phyloP scores from a whole-genome alignment of 2,113 vertebrate genomes.

The Tamias sibiricus region DNA sequence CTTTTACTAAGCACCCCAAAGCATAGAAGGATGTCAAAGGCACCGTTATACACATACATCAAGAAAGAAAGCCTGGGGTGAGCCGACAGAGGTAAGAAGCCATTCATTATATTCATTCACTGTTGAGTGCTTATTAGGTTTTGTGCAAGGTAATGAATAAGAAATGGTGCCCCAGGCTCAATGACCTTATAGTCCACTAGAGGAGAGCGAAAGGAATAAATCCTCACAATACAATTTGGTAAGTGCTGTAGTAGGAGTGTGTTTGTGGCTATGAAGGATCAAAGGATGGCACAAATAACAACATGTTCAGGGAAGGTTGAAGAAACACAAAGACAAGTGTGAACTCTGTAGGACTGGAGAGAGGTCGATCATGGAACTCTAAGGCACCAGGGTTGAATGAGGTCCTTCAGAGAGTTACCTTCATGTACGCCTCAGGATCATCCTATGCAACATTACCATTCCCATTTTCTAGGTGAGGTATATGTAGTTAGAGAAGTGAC shows the following conservation, averaged over 20 bases:
- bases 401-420: background rate
- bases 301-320: background rate
- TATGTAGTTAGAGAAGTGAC: background rate
- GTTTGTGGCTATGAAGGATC: background rate
- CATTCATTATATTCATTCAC: background rate
- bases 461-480: slow-evolving; percentile 4
- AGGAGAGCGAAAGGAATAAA: background rate
- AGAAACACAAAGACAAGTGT: background rate
- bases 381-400: background rate
- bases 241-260: background rate
- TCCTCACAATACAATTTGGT: background rate
- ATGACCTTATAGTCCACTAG: background rate
- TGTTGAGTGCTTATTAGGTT: background rate
- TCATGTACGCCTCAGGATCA: background rate
- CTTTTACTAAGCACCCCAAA: background rate
- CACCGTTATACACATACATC: background rate
- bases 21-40: background rate
- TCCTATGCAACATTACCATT: background rate
- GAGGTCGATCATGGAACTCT: background rate
- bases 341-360: background rate
- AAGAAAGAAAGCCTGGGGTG: background rate
- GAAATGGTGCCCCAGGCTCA: background rate
- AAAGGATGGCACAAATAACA: background rate
- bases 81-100: background rate
- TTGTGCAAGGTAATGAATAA: background rate